Evolutionary conservation across 1,140 invertebrate genomes (phyloP).

Genomic region (Macrobrachium rosenbergii): DNA sequence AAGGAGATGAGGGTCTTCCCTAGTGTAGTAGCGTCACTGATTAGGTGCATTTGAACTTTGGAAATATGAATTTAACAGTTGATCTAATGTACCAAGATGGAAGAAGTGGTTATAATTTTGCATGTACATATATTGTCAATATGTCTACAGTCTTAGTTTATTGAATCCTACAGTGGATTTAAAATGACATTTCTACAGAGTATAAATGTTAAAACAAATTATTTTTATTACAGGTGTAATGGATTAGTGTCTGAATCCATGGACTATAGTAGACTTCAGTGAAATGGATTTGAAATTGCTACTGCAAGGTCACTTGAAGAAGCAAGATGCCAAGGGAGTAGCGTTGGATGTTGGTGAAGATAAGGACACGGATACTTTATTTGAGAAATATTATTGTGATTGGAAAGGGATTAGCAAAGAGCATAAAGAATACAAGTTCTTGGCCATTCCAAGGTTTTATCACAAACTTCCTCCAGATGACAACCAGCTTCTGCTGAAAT

Average conservation of each 20-base stretch:
- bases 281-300: conserved; percentile 69
- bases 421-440: conserved; percentile 70
- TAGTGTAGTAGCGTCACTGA: too few species aligned
- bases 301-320: conserved; percentile 67
- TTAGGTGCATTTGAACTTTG: too few species aligned
- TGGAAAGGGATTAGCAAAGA: conserved; percentile 73
- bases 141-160: too few species aligned
- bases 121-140: too few species aligned
- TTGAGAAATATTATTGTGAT: conserved; percentile 74
- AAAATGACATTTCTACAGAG: too few species aligned
- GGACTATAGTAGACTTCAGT: background rate
- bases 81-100: too few species aligned
- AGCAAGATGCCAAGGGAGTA: conserved; percentile 5
- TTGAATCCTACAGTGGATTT: too few species aligned
- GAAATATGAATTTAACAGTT: too few species aligned
- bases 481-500: conserved; percentile 82
- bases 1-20: too few species aligned
- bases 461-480: conserved; percentile 82
- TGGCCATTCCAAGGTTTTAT: conserved; percentile 82
- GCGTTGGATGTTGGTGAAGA: conserved; percentile 41
- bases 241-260: background rate
- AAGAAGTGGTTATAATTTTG: too few species aligned
- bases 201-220: too few species aligned
- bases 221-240: background rate
- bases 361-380: conserved; percentile 73